A percentile compares a stretch with the other conserved stretches of the same genome.
These are phyloP conservation scores for Erebia ligea DNA, from an alignment of 2,888 invertebrate genomes.

Conservation along the genomic window DNA sequence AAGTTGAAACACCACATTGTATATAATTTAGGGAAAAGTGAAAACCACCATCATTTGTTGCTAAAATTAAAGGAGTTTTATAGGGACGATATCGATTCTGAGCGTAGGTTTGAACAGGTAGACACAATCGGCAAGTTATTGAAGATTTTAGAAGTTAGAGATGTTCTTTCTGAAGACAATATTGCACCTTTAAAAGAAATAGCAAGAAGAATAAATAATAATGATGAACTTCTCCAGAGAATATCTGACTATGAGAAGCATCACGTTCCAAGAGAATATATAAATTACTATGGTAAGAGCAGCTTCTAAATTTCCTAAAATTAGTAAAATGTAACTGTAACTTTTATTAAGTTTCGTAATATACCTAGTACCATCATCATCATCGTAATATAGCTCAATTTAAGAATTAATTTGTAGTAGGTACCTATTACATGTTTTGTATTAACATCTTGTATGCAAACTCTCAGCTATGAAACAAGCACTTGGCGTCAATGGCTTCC, in stretches of 20 bases:
- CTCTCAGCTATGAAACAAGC: no score
- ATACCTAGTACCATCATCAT: no score
- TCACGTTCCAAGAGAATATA: conserved; percentile 48
- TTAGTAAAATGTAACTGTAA: no score
- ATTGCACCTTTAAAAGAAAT: conserved; percentile 63
- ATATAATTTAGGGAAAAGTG: conserved; percentile 53
- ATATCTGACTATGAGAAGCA: conserved; percentile 59
- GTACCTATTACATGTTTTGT: no score
- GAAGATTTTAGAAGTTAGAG: conserved; percentile 65
- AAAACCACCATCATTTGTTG: conserved; percentile 56
- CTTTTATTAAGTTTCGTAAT: no score
- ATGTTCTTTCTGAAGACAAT: conserved; percentile 64
- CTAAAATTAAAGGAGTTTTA: conserved; percentile 62
- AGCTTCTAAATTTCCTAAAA: background rate
- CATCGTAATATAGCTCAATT: no score
- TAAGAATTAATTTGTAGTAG: no score
- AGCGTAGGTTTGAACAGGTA: conserved; percentile 66
- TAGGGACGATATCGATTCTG: conserved; percentile 66
- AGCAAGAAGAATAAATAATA: conserved; percentile 56
- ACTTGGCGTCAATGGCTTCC: no score
- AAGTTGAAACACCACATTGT: conserved; percentile 59
- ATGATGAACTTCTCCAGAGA: conserved; percentile 51
- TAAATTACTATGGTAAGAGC: conserved; percentile 59
- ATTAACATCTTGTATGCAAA: no score
- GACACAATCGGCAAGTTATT: conserved; percentile 61